Percentiles rank a stretch among this genome's conserved stretches.
Conservation (phyloP, 2,113 vertebrate species). For the Lycaon pictus region DNA sequence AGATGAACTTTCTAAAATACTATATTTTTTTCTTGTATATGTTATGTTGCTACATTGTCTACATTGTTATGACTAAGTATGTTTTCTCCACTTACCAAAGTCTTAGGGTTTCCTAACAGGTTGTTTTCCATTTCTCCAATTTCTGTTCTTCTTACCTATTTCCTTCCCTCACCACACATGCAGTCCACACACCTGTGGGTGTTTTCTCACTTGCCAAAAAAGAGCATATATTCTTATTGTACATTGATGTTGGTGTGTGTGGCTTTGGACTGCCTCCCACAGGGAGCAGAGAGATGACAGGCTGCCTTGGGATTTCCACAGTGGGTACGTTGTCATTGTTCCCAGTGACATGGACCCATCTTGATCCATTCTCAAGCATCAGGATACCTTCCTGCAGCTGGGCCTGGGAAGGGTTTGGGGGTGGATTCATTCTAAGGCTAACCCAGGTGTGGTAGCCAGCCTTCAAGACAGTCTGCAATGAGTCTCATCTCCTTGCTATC, state of each 20-base stretch:
- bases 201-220: neutral
- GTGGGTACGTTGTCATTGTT: neutral
- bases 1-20: neutral
- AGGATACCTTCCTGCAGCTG: neutral
- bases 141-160: neutral
- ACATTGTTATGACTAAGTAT: neutral
- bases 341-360: accelerated
- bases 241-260: no score
- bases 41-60: neutral
- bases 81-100: accelerated
- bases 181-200: accelerated
- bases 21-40: neutral
- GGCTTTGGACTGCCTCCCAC: accelerated
- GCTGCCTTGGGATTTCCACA: neutral
- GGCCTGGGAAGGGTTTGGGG: neutral
- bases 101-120: neutral
- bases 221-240: neutral
- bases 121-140: neutral
- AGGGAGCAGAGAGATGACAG: accelerated
- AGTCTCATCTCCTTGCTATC: neutral
- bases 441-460: neutral
- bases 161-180: neutral
- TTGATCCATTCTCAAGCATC: neutral
- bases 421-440: neutral
- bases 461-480: accelerated